Percentiles rank a stretch among this genome's conserved stretches.
phyloP scores from a whole-genome alignment of 1,140 invertebrate genomes.

The Idris sp. region DNA sequence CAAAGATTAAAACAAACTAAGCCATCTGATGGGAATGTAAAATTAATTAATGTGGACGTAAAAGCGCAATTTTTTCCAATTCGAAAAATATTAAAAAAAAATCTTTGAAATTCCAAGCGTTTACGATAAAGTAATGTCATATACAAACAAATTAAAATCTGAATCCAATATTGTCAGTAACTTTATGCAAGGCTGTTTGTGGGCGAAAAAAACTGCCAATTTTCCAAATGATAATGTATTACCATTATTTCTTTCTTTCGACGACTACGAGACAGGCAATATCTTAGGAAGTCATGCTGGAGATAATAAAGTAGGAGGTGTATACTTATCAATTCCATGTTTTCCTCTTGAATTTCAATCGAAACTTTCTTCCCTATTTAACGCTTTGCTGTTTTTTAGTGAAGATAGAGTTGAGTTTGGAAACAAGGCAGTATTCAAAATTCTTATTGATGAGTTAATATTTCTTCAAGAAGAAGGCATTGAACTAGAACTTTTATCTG shows the following conservation, averaged over 20 bases:
- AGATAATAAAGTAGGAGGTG: constrained; percentile 26
- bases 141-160: constrained; percentile 15
- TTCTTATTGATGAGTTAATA: constrained; percentile 17
- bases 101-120: constrained; percentile 25
- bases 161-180: constrained; percentile 21
- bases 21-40: not conserved
- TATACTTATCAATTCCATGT: constrained; percentile 18
- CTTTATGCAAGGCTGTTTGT: constrained; percentile 33
- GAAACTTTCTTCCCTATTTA: constrained; percentile 2
- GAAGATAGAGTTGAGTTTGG: constrained; percentile 22
- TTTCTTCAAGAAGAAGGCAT: constrained; percentile 27
- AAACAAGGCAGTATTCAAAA: constrained; percentile 26
- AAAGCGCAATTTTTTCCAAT: constrained; percentile 20
- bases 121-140: constrained; percentile 14
- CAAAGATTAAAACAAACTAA: constrained; percentile 9
- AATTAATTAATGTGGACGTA: constrained; percentile 3
- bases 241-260: constrained; percentile 27
- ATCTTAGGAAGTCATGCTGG: constrained; percentile 30
- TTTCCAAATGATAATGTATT: constrained; percentile 15
- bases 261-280: constrained; percentile 33
- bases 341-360: constrained; percentile 30
- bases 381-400: constrained; percentile 22
- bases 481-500: not conserved
- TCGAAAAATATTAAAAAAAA: constrained; percentile 12
- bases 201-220: constrained; percentile 26